phyloP scores from a whole-genome alignment of 1,140 invertebrate genomes.

The Schlechtendalia chinensis region DNA sequence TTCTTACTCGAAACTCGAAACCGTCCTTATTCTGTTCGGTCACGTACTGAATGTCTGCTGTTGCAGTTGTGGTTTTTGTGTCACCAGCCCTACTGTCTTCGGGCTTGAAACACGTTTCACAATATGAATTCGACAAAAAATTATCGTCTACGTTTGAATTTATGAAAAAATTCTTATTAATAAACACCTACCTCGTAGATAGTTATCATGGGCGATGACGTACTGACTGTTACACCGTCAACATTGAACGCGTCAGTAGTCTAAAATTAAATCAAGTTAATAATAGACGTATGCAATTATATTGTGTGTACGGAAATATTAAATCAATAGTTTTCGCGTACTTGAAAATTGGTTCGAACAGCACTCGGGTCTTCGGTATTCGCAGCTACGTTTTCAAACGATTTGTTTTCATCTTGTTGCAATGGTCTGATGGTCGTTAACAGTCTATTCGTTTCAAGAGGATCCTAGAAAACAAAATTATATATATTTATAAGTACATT shows the following conservation, averaged over 20 bases:
- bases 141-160: neutral
- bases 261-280: neutral
- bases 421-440: neutral
- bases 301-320: no score
- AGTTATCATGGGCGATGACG: no score
- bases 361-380: neutral
- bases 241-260: neutral
- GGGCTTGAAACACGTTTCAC: neutral
- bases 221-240: no score
- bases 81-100: neutral
- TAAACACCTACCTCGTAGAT: neutral
- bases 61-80: constrained; percentile 11
- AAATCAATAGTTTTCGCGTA: neutral
- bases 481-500: neutral
- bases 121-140: neutral
- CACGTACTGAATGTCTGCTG: constrained; percentile 11
- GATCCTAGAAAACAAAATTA: neutral
- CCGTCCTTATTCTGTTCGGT: constrained; percentile 10
- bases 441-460: neutral
- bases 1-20: constrained; percentile 16
- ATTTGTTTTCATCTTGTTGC: neutral
- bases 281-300: neutral
- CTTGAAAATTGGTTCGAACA: neutral
- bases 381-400: neutral
- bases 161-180: no score